Conservation (phyloP, 2,888 invertebrate genomes). For the Eudasyphora cyanicolor region DNA sequence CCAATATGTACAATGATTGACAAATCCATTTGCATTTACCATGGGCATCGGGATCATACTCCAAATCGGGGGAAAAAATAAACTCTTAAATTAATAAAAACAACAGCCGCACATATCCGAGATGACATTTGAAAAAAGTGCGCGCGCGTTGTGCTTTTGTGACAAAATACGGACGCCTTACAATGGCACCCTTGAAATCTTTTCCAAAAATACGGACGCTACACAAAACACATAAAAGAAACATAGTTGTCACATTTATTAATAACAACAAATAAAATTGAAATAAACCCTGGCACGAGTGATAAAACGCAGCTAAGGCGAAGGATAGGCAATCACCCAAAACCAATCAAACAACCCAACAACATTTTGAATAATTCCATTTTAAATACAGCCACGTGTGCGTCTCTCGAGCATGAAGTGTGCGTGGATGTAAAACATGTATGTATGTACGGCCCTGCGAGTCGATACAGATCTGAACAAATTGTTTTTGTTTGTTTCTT, state of each 20-base stretch:
- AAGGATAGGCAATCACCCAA: neutral
- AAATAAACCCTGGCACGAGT: neutral
- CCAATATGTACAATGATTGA: neutral
- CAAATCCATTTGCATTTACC: neutral
- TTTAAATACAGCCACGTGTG: slow-evolving; percentile 3
- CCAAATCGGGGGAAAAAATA: neutral
- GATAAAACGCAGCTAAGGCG: neutral
- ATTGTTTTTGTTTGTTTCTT: neutral
- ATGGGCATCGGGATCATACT: neutral
- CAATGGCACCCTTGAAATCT: neutral
- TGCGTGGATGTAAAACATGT: neutral
- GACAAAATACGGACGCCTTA: neutral
- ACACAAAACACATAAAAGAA: neutral
- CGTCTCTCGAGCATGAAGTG: slow-evolving; percentile 30
- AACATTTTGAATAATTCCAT: slow-evolving; percentile 2
- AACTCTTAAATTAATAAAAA: slow-evolving; percentile 31
- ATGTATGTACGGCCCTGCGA: neutral
- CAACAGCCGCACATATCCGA: slow-evolving; percentile 43
- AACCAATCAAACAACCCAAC: neutral
- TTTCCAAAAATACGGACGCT: neutral
- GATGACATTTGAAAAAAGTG: slow-evolving; percentile 50
- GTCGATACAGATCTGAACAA: neutral
- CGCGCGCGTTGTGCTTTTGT: slow-evolving; percentile 17
- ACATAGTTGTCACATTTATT: slow-evolving; percentile 35
- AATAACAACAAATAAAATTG: slow-evolving; percentile 29